Evolutionary conservation across 2,888 invertebrate species (phyloP).

Genomic region (Amphipyra berbera): DNA sequence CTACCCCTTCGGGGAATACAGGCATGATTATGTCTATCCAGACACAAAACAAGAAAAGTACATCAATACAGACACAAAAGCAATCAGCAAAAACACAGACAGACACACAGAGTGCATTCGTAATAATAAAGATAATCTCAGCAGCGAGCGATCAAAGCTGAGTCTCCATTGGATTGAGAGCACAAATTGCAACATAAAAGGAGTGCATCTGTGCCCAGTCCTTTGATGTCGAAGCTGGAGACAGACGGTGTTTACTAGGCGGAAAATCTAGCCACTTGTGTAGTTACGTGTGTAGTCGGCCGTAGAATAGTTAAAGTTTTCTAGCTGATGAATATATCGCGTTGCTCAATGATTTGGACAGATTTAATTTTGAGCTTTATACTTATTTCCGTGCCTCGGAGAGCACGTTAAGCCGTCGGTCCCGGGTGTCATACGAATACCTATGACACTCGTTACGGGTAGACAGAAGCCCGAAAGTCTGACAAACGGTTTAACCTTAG

Average conservation of each 20-base stretch:
- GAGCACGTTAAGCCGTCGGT: too few relatives aligned
- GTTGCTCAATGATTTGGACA: constrained; percentile 49
- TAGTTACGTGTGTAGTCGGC: constrained; percentile 22
- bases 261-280: constrained; percentile 51
- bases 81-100: neutral
- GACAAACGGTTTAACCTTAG: too few relatives aligned
- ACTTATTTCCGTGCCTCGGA: too few relatives aligned
- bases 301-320: constrained; percentile 19
- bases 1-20: too few relatives aligned
- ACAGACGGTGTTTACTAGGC: constrained; percentile 40
- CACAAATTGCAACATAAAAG: constrained; percentile 57
- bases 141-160: constrained; percentile 50
- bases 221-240: constrained; percentile 55
- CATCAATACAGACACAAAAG: neutral
- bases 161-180: constrained; percentile 54
- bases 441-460: too few relatives aligned
- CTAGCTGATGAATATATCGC: constrained; percentile 1
- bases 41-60: neutral
- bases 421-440: too few relatives aligned
- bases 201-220: constrained; percentile 40
- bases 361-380: too few relatives aligned
- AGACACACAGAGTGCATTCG: constrained; percentile 24
- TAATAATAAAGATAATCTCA: constrained; percentile 49
- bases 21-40: too few relatives aligned
- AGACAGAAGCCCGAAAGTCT: too few relatives aligned